Evolutionary conservation across 2,797 vertebrate genomes (phyloP).

Genomic region (Cyprinella venusta): DNA sequence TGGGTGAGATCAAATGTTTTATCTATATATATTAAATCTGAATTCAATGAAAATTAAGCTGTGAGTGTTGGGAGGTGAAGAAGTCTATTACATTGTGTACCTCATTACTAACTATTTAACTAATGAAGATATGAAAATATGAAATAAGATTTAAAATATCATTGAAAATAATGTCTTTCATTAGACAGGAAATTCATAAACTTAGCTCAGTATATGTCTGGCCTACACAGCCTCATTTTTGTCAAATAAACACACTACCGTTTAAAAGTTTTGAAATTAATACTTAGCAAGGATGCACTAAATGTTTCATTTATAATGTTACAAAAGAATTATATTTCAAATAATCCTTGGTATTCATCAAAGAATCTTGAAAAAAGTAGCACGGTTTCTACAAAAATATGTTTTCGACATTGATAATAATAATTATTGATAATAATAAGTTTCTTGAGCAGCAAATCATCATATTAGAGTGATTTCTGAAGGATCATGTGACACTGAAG

Average conservation of each 20-base stretch:
- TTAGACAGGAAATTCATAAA: background rate
- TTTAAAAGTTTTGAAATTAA: background rate
- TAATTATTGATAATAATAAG: background rate
- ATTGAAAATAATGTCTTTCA: background rate
- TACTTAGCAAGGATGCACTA: background rate
- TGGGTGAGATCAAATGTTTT: conserved; percentile 79
- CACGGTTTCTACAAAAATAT: background rate
- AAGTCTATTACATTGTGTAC: background rate
- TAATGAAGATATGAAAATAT: background rate
- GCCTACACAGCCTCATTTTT: background rate
- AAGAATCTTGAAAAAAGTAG: background rate
- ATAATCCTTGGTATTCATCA: background rate
- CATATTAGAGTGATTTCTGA: background rate
- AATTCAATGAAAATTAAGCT: background rate
- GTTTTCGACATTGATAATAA: too few relatives aligned
- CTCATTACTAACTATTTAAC: too few relatives aligned
- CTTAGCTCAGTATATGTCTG: background rate
- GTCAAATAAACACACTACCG: background rate
- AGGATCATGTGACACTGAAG: background rate
- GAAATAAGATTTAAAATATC: too few relatives aligned
- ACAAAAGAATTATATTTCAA: background rate
- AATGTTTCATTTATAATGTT: background rate
- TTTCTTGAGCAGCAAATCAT: background rate
- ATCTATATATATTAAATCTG: background rate
- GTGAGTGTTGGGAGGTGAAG: background rate